phyloP scores from a whole-genome alignment of 2,888 invertebrate species.

The Piscicola geometra region DNA sequence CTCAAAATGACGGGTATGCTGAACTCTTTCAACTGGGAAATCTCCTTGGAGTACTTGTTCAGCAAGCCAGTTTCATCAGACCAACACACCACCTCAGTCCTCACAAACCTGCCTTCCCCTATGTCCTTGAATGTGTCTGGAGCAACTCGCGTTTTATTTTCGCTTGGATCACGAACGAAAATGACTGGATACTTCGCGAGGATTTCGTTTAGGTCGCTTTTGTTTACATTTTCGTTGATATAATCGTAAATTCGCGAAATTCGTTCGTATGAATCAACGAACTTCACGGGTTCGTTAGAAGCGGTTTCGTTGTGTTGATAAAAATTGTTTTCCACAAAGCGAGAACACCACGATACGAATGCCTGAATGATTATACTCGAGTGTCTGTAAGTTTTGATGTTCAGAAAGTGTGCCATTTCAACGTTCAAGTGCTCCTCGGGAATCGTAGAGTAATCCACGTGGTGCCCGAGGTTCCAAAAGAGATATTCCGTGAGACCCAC shows the following conservation, averaged over 20 bases:
- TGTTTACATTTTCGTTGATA: too few relatives aligned
- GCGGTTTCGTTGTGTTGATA: slow-evolving; percentile 33
- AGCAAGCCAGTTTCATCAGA: slow-evolving; percentile 41
- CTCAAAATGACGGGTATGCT: background rate
- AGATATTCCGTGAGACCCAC: too few relatives aligned
- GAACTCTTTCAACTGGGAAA: background rate
- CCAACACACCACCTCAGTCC: too few relatives aligned
- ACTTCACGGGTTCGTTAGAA: slow-evolving; percentile 35
- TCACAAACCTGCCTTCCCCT: slow-evolving; percentile 25
- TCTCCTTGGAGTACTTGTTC: background rate
- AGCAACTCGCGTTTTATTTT: too few relatives aligned
- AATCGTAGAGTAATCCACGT: background rate
- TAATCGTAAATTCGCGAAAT: slow-evolving; percentile 49
- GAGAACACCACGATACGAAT: background rate
- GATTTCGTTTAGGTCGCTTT: too few relatives aligned
- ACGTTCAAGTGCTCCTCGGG: background rate
- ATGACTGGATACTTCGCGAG: too few relatives aligned
- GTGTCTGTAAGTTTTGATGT: background rate
- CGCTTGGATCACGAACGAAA: too few relatives aligned
- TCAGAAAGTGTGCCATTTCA: slow-evolving; percentile 3
- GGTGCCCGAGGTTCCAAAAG: background rate
- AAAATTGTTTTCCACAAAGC: slow-evolving; percentile 39
- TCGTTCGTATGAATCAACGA: slow-evolving; percentile 47
- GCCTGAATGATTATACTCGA: background rate
- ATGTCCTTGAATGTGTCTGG: too few relatives aligned